Evolutionary conservation across 1,140 invertebrate genomes (phyloP).

Genomic region (Antheraea pernyi): DNA sequence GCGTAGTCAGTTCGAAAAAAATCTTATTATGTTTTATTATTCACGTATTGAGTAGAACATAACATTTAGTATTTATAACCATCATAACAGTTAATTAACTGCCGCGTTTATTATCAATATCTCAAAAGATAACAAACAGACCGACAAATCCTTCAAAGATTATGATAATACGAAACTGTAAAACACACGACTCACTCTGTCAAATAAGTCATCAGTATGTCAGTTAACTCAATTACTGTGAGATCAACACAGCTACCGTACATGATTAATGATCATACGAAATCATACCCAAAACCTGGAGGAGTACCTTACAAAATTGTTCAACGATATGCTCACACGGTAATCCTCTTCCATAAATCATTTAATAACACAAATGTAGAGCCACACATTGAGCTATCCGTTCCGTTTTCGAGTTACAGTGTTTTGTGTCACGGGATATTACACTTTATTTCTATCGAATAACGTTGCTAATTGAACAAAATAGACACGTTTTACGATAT

Average conservation of each 20-base stretch:
- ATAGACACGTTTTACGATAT: constrained; percentile 29
- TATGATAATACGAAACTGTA: constrained; percentile 45
- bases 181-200: constrained; percentile 63
- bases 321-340: constrained; percentile 29
- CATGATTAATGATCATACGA: constrained; percentile 56
- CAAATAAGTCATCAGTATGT: constrained; percentile 75
- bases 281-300: constrained; percentile 39
- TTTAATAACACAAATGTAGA: constrained; percentile 77
- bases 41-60: neutral
- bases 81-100: constrained; percentile 1
- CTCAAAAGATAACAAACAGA: constrained; percentile 30
- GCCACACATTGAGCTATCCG: constrained; percentile 73
- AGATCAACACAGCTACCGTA: constrained; percentile 74
- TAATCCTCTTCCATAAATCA: constrained; percentile 77
- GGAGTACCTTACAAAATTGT: constrained; percentile 46
- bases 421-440: constrained; percentile 27
- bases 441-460: constrained; percentile 19
- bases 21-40: too few relatives aligned
- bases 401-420: constrained; percentile 63
- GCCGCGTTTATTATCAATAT: constrained; percentile 8
- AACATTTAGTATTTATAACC: neutral
- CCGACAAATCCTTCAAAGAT: constrained; percentile 38
- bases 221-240: constrained; percentile 75
- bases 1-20: too few relatives aligned
- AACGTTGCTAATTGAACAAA: constrained; percentile 21